These are phyloP conservation scores for Catamblyrhynchus diadema DNA, from an alignment of 2,797 vertebrate species.

Conservation along the genomic window DNA sequence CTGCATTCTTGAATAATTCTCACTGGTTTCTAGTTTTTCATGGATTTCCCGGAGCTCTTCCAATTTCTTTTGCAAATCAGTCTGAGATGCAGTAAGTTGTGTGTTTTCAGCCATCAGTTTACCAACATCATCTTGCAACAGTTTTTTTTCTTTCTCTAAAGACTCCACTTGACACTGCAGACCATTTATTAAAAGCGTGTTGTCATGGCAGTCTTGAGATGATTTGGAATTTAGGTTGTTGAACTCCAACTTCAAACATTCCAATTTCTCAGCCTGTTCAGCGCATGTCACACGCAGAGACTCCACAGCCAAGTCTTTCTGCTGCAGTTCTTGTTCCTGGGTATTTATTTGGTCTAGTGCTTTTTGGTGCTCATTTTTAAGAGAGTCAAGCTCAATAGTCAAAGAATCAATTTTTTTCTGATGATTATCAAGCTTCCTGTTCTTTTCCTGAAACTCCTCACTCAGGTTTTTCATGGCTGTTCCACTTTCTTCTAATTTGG, in stretches of 20 bases:
- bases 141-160: slow-evolving; percentile 69
- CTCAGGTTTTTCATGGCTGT: slow-evolving; percentile 51
- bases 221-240: slow-evolving; percentile 73
- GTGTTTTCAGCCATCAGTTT: slow-evolving; percentile 75
- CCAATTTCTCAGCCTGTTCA: slow-evolving; percentile 76
- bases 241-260: slow-evolving; percentile 73
- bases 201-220: slow-evolving; percentile 67
- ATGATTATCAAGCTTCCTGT: slow-evolving; percentile 64
- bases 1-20: slow-evolving; percentile 72
- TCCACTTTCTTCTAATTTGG: slow-evolving; percentile 64
- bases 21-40: slow-evolving; percentile 75
- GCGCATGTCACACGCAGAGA: slow-evolving; percentile 77
- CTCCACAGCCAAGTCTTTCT: slow-evolving; percentile 80
- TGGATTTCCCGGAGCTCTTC: slow-evolving; percentile 71
- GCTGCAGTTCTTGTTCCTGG: slow-evolving; percentile 75
- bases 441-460: slow-evolving; percentile 77
- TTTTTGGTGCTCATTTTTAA: slow-evolving; percentile 79
- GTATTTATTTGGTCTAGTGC: slow-evolving; percentile 74
- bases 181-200: slow-evolving; percentile 38
- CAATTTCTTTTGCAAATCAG: slow-evolving; percentile 60
- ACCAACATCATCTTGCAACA: slow-evolving; percentile 71
- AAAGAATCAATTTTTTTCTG: slow-evolving; percentile 71
- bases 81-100: slow-evolving; percentile 58
- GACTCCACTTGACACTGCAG: slow-evolving; percentile 64
- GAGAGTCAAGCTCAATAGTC: slow-evolving; percentile 75